Evolutionary conservation across 2,113 vertebrate species (phyloP).

Genomic region (Pygoscelis adeliae): DNA sequence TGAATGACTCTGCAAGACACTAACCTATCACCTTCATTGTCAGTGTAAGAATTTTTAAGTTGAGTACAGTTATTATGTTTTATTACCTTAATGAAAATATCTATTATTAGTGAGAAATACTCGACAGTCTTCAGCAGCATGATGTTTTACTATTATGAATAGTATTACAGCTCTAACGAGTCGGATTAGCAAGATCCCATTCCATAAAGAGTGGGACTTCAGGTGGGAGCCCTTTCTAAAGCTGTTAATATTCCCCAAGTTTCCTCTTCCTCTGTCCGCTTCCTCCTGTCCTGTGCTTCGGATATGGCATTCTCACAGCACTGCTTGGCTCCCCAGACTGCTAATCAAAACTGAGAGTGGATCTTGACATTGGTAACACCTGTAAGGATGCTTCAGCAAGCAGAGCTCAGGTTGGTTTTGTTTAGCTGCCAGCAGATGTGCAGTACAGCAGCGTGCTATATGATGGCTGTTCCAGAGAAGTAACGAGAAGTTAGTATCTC

Average conservation of each 20-base stretch:
- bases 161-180: neutral
- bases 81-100: neutral
- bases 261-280: neutral
- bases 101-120: neutral
- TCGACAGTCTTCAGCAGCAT: neutral
- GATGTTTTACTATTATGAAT: neutral
- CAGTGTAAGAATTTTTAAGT: neutral
- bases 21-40: neutral
- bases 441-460: accelerated
- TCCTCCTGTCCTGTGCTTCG: neutral
- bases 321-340: neutral
- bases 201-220: neutral
- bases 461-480: neutral
- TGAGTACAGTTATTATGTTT: neutral
- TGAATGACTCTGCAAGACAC: neutral
- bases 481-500: neutral
- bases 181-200: neutral
- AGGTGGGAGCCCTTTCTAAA: neutral
- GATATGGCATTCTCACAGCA: neutral
- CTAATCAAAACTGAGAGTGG: neutral
- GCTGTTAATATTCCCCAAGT: neutral
- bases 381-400: neutral
- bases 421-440: neutral
- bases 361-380: neutral
- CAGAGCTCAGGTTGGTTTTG: neutral